Conservation (phyloP, 2,113 vertebrate species). For the Corythoichthys intestinalis region DNA sequence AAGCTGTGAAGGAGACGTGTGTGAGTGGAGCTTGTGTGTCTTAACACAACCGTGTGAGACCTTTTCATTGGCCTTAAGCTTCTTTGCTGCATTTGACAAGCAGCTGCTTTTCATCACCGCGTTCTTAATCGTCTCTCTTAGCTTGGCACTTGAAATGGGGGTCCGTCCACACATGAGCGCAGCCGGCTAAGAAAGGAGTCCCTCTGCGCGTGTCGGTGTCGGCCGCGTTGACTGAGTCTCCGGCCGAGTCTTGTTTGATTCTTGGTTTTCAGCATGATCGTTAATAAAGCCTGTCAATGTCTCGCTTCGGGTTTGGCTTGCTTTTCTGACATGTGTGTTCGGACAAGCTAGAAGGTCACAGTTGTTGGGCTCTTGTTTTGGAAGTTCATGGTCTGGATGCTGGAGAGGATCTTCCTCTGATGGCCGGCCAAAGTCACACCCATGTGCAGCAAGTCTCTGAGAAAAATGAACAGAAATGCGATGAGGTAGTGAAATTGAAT, state of each 20-base stretch:
- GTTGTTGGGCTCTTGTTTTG: conserved; percentile 68
- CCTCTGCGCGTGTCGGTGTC: not conserved
- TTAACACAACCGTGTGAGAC: conserved; percentile 40
- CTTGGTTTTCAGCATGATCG: conserved; percentile 20
- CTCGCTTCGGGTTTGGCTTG: conserved; percentile 21
- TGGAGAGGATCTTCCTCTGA: conserved; percentile 82
- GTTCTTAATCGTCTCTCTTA: conserved; percentile 11
- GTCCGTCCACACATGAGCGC: conserved; percentile 40
- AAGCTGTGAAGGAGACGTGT: conserved; percentile 26
- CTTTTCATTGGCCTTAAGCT: conserved; percentile 32
- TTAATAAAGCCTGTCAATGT: conserved; percentile 29
- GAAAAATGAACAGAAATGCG: not conserved
- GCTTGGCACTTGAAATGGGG: conserved; percentile 37
- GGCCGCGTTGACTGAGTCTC: not conserved
- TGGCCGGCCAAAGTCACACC: conserved; percentile 82
- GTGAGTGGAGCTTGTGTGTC: conserved; percentile 30
- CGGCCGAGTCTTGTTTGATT: conserved; percentile 7
- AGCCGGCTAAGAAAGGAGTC: conserved; percentile 11
- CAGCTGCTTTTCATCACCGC: conserved; percentile 7
- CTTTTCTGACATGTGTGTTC: conserved; percentile 14
- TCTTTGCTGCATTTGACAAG: conserved; percentile 26
- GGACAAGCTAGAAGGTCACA: conserved; percentile 68
- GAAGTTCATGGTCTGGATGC: conserved; percentile 76
- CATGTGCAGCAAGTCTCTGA: conserved; percentile 77
- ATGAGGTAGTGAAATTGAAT: too few relatives aligned